These are phyloP conservation scores for Papilio polyxenes DNA, from an alignment of 1,140 invertebrate genomes.

Conservation along the genomic window DNA sequence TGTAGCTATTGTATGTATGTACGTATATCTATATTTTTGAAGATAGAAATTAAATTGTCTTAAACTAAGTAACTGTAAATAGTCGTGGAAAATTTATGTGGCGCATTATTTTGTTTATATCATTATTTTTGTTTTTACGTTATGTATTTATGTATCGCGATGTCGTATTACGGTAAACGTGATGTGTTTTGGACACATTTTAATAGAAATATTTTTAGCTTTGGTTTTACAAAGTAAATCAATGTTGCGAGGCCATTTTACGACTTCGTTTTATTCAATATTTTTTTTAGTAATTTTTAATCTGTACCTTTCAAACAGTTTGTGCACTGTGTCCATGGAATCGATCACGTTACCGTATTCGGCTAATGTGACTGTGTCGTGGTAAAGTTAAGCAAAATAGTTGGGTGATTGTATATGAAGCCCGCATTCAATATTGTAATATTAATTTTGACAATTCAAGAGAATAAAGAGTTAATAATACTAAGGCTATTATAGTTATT, in stretches of 20 bases:
- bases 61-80: conserved; percentile 77
- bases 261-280: background rate
- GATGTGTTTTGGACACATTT: conserved; percentile 15
- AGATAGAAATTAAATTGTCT: conserved; percentile 74
- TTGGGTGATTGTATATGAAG: conserved; percentile 79
- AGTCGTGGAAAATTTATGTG: conserved; percentile 79
- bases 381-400: conserved; percentile 78
- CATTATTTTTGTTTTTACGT: conserved; percentile 71
- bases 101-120: conserved; percentile 77
- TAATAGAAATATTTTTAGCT: background rate
- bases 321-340: conserved; percentile 35
- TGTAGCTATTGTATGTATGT: conserved; percentile 77
- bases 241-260: background rate
- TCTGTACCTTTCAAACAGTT: background rate
- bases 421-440: conserved; percentile 80
- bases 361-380: conserved; percentile 71
- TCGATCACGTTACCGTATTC: conserved; percentile 27
- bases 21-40: conserved; percentile 78
- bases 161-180: conserved; percentile 48
- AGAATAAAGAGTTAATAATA: conserved; percentile 81
- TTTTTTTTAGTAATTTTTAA: conserved; percentile 1
- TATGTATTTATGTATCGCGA: conserved; percentile 75
- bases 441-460: conserved; percentile 80
- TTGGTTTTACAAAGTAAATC: conserved; percentile 18
- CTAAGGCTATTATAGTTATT: conserved; percentile 53